Evolutionary conservation across 23 tunicate species (phyloP).

Genomic region (Trididemnum nubilum): DNA sequence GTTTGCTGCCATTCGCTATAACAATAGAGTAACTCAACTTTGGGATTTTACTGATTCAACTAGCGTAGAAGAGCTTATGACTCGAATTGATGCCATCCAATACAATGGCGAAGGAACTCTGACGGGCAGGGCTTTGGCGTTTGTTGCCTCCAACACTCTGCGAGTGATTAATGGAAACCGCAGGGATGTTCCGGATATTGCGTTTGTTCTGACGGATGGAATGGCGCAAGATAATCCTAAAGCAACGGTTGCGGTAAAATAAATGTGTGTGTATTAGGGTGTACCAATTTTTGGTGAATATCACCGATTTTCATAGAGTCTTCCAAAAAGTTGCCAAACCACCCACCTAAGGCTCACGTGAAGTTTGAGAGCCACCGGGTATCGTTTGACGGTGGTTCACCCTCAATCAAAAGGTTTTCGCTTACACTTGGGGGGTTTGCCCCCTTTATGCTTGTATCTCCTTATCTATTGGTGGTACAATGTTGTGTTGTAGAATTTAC

Average conservation of each 20-base stretch:
- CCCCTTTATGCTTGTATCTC: no score
- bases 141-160: constrained; percentile 52
- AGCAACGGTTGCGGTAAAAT: constrained; percentile 45
- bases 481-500: no score
- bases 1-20: constrained; percentile 89
- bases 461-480: no score
- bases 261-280: not conserved
- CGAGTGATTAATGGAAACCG: constrained; percentile 48
- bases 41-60: constrained; percentile 59
- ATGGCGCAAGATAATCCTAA: constrained; percentile 84
- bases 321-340: no score
- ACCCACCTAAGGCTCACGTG: no score
- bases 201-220: constrained; percentile 87
- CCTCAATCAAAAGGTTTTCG: no score
- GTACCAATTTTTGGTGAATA: no score
- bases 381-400: no score
- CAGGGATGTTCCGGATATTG: constrained; percentile 57
- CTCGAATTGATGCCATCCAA: constrained; percentile 25
- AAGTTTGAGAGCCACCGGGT: no score
- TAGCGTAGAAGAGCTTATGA: constrained; percentile 34
- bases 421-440: no score
- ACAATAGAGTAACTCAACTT: constrained; percentile 53
- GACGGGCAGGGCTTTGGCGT: constrained; percentile 79
- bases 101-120: constrained; percentile 77
- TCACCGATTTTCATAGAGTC: no score